Conservation (phyloP, 92 coral and sea anemone species). For the Epizoanthus fatuus region DNA sequence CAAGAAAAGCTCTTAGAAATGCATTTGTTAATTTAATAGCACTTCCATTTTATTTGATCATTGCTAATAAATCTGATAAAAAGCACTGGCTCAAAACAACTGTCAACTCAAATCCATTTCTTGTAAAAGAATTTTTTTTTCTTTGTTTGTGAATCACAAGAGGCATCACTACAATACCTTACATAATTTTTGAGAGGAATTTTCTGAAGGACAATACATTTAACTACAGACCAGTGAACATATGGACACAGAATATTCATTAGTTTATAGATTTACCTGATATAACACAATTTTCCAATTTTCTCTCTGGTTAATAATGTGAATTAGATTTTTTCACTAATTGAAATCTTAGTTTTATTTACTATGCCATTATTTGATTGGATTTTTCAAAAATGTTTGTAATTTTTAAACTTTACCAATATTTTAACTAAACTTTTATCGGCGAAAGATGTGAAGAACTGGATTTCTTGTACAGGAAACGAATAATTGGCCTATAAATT, state of each 20-base stretch:
- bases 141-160: constrained; percentile 55
- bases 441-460: too few relatives aligned
- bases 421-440: too few relatives aligned
- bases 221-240: neutral
- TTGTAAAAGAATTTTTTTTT: constrained; percentile 59
- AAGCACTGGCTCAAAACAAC: constrained; percentile 59
- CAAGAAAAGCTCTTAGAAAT: constrained; percentile 81
- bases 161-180: neutral
- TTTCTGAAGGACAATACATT: neutral
- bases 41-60: constrained; percentile 81
- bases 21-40: constrained; percentile 97
- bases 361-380: constrained; percentile 47
- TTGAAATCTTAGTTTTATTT: constrained; percentile 63
- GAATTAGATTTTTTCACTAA: constrained; percentile 89
- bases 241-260: constrained; percentile 14
- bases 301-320: constrained; percentile 66
- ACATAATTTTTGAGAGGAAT: neutral
- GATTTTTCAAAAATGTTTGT: constrained; percentile 44
- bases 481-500: too few relatives aligned
- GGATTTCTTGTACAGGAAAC: too few relatives aligned
- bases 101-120: constrained; percentile 37
- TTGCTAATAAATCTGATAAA: constrained; percentile 86
- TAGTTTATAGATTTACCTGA: constrained; percentile 71
- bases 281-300: constrained; percentile 73
- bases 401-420: neutral